Base-by-base conservation (phyloP, 2,113 vertebrate genomes). In the Rattus rattus region DNA sequence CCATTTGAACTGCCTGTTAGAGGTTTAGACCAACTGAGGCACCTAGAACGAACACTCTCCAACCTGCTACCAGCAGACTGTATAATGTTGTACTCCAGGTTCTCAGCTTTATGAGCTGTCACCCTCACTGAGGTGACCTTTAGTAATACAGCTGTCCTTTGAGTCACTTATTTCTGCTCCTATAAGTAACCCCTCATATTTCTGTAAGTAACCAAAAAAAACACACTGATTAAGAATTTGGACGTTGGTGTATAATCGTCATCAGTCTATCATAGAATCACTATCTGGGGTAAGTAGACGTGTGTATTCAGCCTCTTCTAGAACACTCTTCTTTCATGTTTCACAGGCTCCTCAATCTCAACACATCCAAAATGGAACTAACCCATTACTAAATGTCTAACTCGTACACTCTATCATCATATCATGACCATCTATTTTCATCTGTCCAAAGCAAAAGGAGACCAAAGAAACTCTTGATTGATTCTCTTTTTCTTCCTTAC, bases 261-360 rank as follows among this genome's bases (percentile, higher is more conserved):
- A 3, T 43, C 43, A 20, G 80, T 81, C 33, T 56, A 56, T 80
- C 33, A 19, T 56, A 19, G 77, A 19, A 80, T 36, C 16, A 17
- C 49, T 80, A 80, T 56, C 52, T 81, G 52, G 54, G 16, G 52
- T 24, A 5, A 81, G 33, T 36, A 2, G 79, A n/a, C n/a, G n/a
- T n/a, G n/a, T 80, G 2, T 30, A 54, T 22, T n/a, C n/a, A n/a
- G n/a, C n/a, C n/a, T n/a, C n/a, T n/a, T n/a, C 43, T 43, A 43
- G 43, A 43, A 43, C 5, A 81, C 67, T 96, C 65, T 77, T 88
- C 63, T 63, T 91, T 6, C 11, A 75, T 16, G 1, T 72, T 70
- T 72, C 80, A 93, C 9, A 69, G 47, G 33, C 28, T 73, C 69
- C 49, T 63, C 70, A 75, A 94, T 96, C 36, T 79, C 54, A 93